Evolutionary conservation across 2,113 vertebrate species (phyloP).

Genomic region (Hepsetus odoe): DNA sequence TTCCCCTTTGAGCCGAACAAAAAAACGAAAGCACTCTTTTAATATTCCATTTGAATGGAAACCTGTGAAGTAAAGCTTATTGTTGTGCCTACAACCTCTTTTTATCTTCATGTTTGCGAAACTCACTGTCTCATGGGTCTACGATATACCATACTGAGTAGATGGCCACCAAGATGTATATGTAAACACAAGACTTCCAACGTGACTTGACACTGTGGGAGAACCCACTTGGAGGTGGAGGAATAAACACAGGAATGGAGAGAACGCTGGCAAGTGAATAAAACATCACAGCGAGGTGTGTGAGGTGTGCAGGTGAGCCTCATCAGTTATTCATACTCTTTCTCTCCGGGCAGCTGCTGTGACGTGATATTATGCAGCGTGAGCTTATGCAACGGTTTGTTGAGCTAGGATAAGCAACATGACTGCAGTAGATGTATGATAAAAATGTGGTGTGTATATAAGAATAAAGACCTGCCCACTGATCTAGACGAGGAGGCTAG

Average conservation of each 20-base stretch:
- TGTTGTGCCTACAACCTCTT: not conserved
- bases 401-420: not conserved
- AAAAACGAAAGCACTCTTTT: no score
- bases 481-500: not conserved
- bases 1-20: no score
- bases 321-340: constrained; percentile 10
- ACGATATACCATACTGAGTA: not conserved
- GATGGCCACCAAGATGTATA: not conserved
- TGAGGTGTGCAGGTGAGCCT: not conserved
- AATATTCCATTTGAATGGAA: not conserved
- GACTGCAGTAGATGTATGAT: not conserved
- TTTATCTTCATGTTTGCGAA: not conserved
- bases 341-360: not conserved
- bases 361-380: not conserved
- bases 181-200: not conserved
- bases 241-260: constrained; percentile 9
- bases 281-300: constrained; percentile 15
- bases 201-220: not conserved
- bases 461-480: not conserved
- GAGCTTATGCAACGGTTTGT: not conserved
- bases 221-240: not conserved
- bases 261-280: constrained; percentile 10
- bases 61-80: not conserved
- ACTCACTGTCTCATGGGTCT: not conserved
- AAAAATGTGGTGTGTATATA: not conserved